phyloP scores from a whole-genome alignment of 2,888 invertebrate species.

The Biston betularia region DNA sequence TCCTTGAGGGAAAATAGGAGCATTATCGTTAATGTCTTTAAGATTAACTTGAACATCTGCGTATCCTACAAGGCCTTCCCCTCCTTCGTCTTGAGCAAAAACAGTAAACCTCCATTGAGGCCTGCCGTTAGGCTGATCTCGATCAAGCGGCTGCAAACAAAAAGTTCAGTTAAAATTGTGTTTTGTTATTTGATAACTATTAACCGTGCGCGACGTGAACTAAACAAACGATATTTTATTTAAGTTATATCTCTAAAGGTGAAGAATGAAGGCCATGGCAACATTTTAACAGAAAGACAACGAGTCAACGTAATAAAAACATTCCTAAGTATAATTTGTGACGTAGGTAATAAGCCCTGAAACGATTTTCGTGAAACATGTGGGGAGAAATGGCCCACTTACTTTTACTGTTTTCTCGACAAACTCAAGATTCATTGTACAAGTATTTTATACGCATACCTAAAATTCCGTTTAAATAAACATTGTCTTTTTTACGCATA shows the following conservation, averaged over 20 bases:
- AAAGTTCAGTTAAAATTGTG: not conserved
- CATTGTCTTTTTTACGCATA: not conserved
- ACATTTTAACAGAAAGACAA: conserved; percentile 33
- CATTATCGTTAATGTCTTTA: conserved; percentile 99
- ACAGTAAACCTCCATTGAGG: conserved; percentile 98
- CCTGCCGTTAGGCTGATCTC: conserved; percentile 98
- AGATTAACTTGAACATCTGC: conserved; percentile 99
- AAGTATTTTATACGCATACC: conserved; percentile 15
- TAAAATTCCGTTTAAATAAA: conserved; percentile 1
- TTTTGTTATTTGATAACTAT: not conserved
- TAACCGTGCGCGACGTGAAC: conserved; percentile 7
- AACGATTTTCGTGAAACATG: conserved; percentile 38
- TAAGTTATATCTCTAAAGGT: conserved; percentile 12
- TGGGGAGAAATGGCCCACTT: conserved; percentile 34
- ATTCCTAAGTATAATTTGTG: conserved; percentile 40
- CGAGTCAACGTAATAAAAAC: conserved; percentile 36
- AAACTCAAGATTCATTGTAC: conserved; percentile 29
- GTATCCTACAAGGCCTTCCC: conserved; percentile 97
- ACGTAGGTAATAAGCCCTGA: conserved; percentile 31
- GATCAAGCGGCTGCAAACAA: conserved; percentile 93
- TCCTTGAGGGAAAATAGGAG: conserved; percentile 98
- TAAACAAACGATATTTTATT: conserved; percentile 6
- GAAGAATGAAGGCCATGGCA: conserved; percentile 20
- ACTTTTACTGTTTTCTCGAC: conserved; percentile 35
- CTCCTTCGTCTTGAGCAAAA: conserved; percentile 98